Conservation (phyloP, 92 coral and sea anemone genomes). For the Porites evermanni region DNA sequence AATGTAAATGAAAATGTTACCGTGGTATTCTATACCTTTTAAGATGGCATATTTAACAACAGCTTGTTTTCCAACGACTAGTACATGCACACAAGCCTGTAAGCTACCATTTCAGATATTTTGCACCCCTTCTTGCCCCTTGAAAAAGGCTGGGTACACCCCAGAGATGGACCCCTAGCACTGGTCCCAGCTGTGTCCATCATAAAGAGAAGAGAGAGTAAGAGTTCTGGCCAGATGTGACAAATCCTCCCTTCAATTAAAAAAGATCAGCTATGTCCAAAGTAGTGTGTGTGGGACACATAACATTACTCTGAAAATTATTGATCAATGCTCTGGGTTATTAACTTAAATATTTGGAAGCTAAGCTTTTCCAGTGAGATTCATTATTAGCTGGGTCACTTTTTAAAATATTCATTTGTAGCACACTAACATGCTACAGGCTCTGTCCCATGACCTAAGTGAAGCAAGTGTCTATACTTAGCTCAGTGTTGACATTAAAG, state of each 20-base stretch:
- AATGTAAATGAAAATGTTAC: too few species aligned
- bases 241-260: neutral
- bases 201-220: neutral
- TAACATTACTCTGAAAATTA: neutral
- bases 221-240: neutral
- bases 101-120: too few species aligned
- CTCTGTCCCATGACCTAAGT: neutral
- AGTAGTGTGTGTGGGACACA: neutral
- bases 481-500: neutral
- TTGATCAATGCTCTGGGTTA: neutral
- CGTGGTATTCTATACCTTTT: too few species aligned
- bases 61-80: too few species aligned
- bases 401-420: neutral
- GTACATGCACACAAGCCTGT: too few species aligned
- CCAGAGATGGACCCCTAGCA: too few species aligned
- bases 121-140: too few species aligned
- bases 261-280: neutral
- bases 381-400: neutral
- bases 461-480: neutral
- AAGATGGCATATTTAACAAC: too few species aligned
- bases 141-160: too few species aligned
- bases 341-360: neutral
- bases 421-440: neutral
- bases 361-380: neutral
- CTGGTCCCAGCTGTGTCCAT: too few species aligned